A percentile compares a stretch with the other conserved stretches of the same genome.
phyloP scores from a whole-genome alignment of 2,797 vertebrate genomes.

The Orientallactaga sibirica region DNA sequence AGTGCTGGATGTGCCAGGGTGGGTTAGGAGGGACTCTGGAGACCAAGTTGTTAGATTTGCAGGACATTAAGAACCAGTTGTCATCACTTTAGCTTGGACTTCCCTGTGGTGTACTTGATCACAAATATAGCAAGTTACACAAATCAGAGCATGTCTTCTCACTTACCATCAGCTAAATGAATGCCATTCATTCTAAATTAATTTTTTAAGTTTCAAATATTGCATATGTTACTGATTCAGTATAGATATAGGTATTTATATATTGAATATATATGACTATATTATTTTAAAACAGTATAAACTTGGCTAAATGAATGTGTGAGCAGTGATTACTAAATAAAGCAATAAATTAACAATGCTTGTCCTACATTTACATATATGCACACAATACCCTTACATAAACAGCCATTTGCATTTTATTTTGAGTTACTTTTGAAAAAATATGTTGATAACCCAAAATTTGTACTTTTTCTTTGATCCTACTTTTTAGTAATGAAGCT shows the following conservation, averaged over 20 bases:
- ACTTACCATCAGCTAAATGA: background rate
- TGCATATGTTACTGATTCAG: background rate
- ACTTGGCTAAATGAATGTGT: slow-evolving; percentile 10
- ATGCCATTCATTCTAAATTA: background rate
- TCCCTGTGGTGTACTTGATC: background rate
- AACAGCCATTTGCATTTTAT: slow-evolving; percentile 48
- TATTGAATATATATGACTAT: too few relatives aligned
- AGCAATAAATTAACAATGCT: slow-evolving; percentile 72
- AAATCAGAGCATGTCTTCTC: background rate
- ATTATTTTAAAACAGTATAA: background rate
- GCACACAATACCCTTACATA: background rate
- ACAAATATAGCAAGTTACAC: background rate
- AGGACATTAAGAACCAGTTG: background rate
- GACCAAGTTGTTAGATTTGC: background rate
- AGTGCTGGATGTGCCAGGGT: background rate
- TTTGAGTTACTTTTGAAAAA: slow-evolving; percentile 80
- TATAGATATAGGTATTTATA: background rate
- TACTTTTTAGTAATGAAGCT: slow-evolving; percentile 73
- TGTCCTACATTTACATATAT: slow-evolving; percentile 54
- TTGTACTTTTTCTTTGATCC: slow-evolving; percentile 74
- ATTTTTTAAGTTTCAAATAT: slow-evolving; percentile 1
- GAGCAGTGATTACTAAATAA: slow-evolving; percentile 14
- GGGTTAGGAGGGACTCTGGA: background rate
- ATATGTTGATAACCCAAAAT: slow-evolving; percentile 73
- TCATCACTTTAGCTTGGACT: background rate